These are phyloP conservation scores for Heteromormyrus szaboi DNA, from an alignment of 2,797 vertebrate species.

Conservation along the genomic window DNA sequence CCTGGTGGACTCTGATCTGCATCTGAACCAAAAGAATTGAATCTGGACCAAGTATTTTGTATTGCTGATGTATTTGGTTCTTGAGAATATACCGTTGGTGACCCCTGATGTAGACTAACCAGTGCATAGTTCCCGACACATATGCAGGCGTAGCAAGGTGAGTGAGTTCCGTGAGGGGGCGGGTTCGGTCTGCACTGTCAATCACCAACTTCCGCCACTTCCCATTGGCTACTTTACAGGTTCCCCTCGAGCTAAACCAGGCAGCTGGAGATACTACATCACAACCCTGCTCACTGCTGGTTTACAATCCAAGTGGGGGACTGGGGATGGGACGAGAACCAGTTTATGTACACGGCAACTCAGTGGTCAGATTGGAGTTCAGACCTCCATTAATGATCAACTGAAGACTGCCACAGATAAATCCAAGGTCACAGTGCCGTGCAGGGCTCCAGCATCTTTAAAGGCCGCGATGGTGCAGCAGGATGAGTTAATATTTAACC, in stretches of 20 bases:
- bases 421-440: not conserved
- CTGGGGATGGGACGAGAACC: not conserved
- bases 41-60: not conserved
- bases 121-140: not conserved
- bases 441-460: not conserved
- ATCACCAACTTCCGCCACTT: not conserved
- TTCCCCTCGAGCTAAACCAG: not conserved
- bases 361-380: not conserved
- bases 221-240: not conserved
- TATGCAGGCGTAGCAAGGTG: not conserved
- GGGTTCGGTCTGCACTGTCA: not conserved
- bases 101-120: not conserved
- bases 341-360: not conserved
- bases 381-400: constrained; percentile 1
- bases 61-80: not conserved
- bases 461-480: not conserved
- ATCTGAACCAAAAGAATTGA: not conserved
- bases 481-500: not conserved
- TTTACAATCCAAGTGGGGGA: not conserved
- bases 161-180: not conserved
- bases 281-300: not conserved
- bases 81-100: not conserved
- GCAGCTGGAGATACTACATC: not conserved
- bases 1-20: not conserved
- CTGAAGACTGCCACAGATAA: not conserved